Base-by-base conservation (phyloP, 2,888 invertebrate species). In the Hecatera dysodea region DNA sequence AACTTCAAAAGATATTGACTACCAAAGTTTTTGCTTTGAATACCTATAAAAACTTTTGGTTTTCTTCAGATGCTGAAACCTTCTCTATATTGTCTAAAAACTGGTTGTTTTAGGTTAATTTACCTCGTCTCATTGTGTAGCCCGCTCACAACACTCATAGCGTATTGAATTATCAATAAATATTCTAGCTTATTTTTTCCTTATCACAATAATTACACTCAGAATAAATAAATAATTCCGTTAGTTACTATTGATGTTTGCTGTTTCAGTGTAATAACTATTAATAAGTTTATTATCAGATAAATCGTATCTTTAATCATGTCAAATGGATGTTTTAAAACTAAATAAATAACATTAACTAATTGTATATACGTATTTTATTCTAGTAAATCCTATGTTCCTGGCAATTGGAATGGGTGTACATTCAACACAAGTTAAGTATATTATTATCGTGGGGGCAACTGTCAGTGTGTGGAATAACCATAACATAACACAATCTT, bases 261-360 rank as follows among this genome's bases (percentile, higher is more conserved):
- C 15, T 65, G 27, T 12, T 24, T 7, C 9, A 42, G 5, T 29
- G 4, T 24, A 24, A 67, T 42, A 46, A n/a, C 17, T 44, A 50
- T 60, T 52, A 42, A 64, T 75, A 61, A 46, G 27, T 77, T 77
- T 77, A 77, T 56, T 80, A 69, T 33, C 12, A 33, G 12, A 56
- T 67, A 67, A 55, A 36, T 56, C 22, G n/a, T 65, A 68, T 52
- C 1, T 53, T 56, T 46, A 59, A 48, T n/a, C 50, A 68, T 64
- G 55, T 44, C 46, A 65, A 57, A 78, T 52, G 12, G 60, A 64
- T 80, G 61, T 69, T 75, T 33, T 22, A 52, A 61, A 65, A 39
- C 42, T 65, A 75, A 78, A 78, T 78, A 78, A 78, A 80, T 75
- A 69, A 68, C 56, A 80, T 44, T 27, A 62, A 77, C 57, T 59